Percentiles rank a stretch among this genome's conserved stretches.
Conservation (phyloP, 30 jellyfish, hydroid and myxozoan genomes). For the Aurelia aurita complex sp. Pacific region DNA sequence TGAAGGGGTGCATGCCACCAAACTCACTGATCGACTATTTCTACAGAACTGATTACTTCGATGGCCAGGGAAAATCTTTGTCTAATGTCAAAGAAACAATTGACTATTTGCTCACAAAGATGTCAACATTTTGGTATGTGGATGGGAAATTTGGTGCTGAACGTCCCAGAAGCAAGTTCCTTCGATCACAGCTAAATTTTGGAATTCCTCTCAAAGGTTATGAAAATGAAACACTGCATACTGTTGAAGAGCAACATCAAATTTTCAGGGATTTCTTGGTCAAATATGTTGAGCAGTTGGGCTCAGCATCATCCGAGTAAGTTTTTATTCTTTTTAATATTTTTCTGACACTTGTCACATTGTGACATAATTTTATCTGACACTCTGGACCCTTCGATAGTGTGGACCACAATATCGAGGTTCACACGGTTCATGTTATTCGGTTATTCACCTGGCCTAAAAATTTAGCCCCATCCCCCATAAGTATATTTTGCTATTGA, state of each 20-base stretch:
- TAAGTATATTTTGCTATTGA: too few species aligned
- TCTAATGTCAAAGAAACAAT: slow-evolving; percentile 53
- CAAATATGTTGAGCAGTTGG: slow-evolving; percentile 67
- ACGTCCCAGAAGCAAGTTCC: slow-evolving; percentile 40
- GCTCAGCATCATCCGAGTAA: slow-evolving; percentile 50
- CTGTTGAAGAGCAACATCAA: slow-evolving; percentile 58
- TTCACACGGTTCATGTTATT: too few species aligned
- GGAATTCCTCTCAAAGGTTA: slow-evolving; percentile 74
- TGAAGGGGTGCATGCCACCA: slow-evolving; percentile 75
- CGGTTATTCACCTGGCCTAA: too few species aligned
- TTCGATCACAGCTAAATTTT: slow-evolving; percentile 60
- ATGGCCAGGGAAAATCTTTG: slow-evolving; percentile 50
- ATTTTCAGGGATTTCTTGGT: slow-evolving; percentile 56
- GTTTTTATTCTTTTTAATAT: not conserved
- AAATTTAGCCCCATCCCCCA: too few species aligned
- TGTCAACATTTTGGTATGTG: slow-evolving; percentile 74
- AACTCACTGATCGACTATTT: slow-evolving; percentile 65
- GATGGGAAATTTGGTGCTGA: slow-evolving; percentile 56
- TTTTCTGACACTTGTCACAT: too few species aligned
- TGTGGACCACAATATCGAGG: too few species aligned
- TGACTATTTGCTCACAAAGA: slow-evolving; percentile 54
- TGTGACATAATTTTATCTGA: too few species aligned
- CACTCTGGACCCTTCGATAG: too few species aligned
- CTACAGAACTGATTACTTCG: slow-evolving; percentile 57
- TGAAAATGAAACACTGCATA: not conserved